phyloP scores from a whole-genome alignment of 2,888 invertebrate species.

The Microplitis deprimator region DNA sequence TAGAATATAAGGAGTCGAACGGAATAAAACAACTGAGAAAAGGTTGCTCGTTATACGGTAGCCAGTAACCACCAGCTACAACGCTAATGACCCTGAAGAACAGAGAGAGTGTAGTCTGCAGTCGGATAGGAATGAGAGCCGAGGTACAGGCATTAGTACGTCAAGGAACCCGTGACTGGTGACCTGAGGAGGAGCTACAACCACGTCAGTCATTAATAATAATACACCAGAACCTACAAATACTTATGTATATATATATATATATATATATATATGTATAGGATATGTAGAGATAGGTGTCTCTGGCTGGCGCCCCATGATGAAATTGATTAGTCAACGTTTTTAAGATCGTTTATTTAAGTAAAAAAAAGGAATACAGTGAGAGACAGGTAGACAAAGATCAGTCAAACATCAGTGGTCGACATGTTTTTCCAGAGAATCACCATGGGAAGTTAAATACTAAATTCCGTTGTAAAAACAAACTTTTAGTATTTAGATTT shows the following conservation, averaged over 20 bases:
- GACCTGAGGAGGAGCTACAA: conserved; percentile 38
- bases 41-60: conserved; percentile 62
- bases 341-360: conserved; percentile 48
- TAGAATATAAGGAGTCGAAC: conserved; percentile 23
- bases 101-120: conserved; percentile 39
- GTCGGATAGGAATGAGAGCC: conserved; percentile 43
- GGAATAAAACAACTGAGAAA: conserved; percentile 51
- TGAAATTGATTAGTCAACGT: conserved; percentile 53
- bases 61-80: conserved; percentile 51
- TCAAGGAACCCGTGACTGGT: conserved; percentile 39
- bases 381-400: conserved; percentile 17
- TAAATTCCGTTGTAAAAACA: background rate
- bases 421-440: background rate
- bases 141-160: conserved; percentile 22
- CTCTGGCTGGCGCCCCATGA: conserved; percentile 43
- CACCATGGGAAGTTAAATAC: background rate
- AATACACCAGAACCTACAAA: background rate
- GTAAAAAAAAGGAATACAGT: background rate
- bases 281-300: conserved; percentile 28
- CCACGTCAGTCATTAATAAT: conserved; percentile 49
- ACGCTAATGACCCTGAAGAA: conserved; percentile 51
- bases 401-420: conserved; percentile 5
- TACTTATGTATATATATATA: background rate
- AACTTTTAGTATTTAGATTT: too few relatives aligned
- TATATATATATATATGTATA: background rate